Base-by-base conservation (phyloP, 1,140 invertebrate species). In the Euura lappo region DNA sequence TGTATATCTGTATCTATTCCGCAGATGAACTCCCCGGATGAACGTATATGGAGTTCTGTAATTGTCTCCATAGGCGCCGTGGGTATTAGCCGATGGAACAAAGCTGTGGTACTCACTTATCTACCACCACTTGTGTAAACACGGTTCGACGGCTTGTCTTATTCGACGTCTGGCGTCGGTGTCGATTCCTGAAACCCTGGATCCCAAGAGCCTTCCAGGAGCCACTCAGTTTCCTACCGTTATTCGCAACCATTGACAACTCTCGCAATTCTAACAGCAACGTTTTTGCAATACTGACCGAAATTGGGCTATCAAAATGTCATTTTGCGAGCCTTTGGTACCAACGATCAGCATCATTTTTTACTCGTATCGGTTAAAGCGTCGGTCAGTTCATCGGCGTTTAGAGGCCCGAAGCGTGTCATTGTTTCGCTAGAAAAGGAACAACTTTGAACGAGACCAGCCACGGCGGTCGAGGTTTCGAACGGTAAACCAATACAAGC, bases 1-100 rank as follows among this genome's bases (percentile, higher is more conserved):
- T 68, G 73, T 70, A 64, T 73, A 73, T 65, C 70, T 68, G 76
- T 72, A 45, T 72, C 8, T 65, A 65, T 78, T 80, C 78, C 78
- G 66, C 74, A 80, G 80, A 84, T 83, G 81, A 81, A 79, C 79
- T 77, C 76, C 71, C 66, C 69, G 77, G 80, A 81, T 81, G 83
- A 81, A 83, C 83, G 77, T 85, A 85, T 84, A 85, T 83, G 84
- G 83, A 75, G 72, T 77, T 68, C 83, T 73, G 82, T 85, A 85
- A 85, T 84, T 84, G 82, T 85, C 81, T 80, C 81, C 80, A 75
- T 80, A 81, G 81, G 79, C 83, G 82, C 77, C 70, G 69, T 60
- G 13, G 51, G 51, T 60, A 60, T 60, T 60, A 60, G 51, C 51
- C 51, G 51, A 60, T 60, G 51, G 51, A 60, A 60, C 51, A 60